phyloP scores from a whole-genome alignment of 2,113 vertebrate genomes.

The Pygoscelis antarcticus region DNA sequence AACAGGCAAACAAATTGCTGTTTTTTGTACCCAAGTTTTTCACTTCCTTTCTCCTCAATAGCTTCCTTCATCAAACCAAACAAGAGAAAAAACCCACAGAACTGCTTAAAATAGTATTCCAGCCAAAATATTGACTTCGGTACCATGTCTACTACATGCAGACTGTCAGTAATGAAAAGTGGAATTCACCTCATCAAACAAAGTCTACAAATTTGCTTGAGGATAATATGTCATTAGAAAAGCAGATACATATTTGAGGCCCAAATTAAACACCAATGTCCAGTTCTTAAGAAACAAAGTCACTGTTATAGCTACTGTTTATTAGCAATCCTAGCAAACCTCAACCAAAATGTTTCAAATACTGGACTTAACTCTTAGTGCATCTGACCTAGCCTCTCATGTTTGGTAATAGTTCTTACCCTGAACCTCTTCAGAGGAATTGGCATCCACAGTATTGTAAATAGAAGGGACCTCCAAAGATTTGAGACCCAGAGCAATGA shows the following conservation, averaged over 20 bases:
- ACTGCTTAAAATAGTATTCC: background rate
- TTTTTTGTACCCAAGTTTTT: background rate
- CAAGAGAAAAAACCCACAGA: background rate
- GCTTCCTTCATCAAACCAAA: background rate
- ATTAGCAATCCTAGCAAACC: background rate
- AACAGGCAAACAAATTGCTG: background rate
- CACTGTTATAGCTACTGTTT: background rate
- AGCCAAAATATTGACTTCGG: background rate
- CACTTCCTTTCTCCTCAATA: slow-evolving; percentile 6
- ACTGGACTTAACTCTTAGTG: background rate
- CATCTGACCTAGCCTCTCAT: background rate
- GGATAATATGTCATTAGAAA: background rate
- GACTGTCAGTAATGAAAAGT: background rate
- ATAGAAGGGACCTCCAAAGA: background rate
- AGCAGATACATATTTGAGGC: background rate
- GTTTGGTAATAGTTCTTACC: background rate
- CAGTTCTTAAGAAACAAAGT: background rate
- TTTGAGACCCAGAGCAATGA: background rate
- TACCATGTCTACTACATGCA: background rate
- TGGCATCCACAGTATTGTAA: background rate
- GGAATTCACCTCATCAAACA: background rate
- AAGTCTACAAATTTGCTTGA: background rate
- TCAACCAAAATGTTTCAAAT: background rate
- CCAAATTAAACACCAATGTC: background rate
- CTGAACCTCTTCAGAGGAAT: background rate